These are phyloP conservation scores for Ochropacha duplaris DNA, from an alignment of 2,888 invertebrate genomes.

Conservation along the genomic window DNA sequence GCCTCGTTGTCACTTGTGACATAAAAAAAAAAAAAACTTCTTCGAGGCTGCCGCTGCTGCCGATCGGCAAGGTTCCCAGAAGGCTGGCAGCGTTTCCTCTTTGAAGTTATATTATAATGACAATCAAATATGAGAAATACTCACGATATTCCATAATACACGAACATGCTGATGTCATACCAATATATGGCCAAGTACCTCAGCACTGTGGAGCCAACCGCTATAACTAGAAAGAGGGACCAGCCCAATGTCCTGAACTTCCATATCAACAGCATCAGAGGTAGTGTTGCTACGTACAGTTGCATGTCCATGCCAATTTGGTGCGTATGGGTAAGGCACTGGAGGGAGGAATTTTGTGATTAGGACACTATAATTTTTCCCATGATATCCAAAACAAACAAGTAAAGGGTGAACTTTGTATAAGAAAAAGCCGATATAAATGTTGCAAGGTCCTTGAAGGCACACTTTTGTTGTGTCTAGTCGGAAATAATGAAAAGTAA, in stretches of 20 bases:
- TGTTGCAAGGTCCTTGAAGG: too few species aligned
- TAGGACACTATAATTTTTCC: neutral
- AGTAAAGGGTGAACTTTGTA: too few species aligned
- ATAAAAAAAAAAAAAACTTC: too few species aligned
- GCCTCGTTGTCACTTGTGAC: too few species aligned
- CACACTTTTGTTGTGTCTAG: too few species aligned
- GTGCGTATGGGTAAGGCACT: slow-evolving; percentile 84
- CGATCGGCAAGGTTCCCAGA: too few species aligned
- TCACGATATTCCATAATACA: slow-evolving; percentile 82
- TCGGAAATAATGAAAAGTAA: too few species aligned
- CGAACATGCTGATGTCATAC: slow-evolving; percentile 80
- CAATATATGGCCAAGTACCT: slow-evolving; percentile 72
- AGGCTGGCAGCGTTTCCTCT: too few species aligned
- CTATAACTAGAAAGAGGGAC: slow-evolving; percentile 53
- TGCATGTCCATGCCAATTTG: slow-evolving; percentile 84
- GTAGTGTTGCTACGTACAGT: slow-evolving; percentile 75
- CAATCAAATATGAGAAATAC: slow-evolving; percentile 40
- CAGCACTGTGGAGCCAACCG: slow-evolving; percentile 69
- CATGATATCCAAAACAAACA: too few species aligned
- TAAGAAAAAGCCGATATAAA: too few species aligned
- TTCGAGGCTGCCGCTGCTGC: too few species aligned
- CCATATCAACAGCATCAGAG: slow-evolving; percentile 76
- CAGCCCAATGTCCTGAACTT: slow-evolving; percentile 62
- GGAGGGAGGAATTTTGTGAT: slow-evolving; percentile 25
- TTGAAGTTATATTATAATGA: too few species aligned